Evolutionary conservation across 2,888 invertebrate species (phyloP).

Genomic region (Drosophila anomalata): DNA sequence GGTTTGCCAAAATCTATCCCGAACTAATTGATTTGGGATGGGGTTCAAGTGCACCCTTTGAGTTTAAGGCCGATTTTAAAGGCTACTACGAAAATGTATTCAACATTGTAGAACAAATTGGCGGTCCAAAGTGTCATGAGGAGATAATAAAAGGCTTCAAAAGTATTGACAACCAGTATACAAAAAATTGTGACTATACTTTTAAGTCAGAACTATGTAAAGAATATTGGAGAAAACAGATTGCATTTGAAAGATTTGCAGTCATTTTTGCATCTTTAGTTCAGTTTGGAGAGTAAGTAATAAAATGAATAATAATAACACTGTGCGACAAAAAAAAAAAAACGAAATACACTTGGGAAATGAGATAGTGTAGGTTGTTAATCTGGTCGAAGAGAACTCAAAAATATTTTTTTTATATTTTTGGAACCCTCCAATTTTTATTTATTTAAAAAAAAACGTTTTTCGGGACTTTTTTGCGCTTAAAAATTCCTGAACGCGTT

Average conservation of each 20-base stretch:
- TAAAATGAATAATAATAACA: too few relatives aligned
- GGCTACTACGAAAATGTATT: neutral
- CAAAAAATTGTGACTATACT: neutral
- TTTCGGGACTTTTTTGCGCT: too few relatives aligned
- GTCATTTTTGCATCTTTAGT: neutral
- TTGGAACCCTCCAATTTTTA: too few relatives aligned
- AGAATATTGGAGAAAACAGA: neutral
- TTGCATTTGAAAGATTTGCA: neutral
- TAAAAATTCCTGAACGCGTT: too few relatives aligned
- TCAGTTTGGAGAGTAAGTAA: constrained; percentile 4
- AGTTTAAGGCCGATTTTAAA: neutral
- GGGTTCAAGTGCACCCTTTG: constrained; percentile 17
- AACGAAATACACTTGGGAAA: too few relatives aligned
- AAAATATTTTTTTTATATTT: too few relatives aligned
- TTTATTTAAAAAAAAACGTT: too few relatives aligned
- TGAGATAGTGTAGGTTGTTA: too few relatives aligned
- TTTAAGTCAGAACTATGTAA: neutral
- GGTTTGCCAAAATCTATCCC: constrained; percentile 42
- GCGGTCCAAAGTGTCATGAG: neutral
- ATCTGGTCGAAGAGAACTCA: too few relatives aligned
- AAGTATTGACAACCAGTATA: neutral
- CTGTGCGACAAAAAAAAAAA: too few relatives aligned
- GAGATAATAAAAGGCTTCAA: neutral
- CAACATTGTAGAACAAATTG: neutral
- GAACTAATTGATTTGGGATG: constrained; percentile 28